Base-by-base conservation (phyloP, 2,797 vertebrate species). In the Leucoraja ocellata region DNA sequence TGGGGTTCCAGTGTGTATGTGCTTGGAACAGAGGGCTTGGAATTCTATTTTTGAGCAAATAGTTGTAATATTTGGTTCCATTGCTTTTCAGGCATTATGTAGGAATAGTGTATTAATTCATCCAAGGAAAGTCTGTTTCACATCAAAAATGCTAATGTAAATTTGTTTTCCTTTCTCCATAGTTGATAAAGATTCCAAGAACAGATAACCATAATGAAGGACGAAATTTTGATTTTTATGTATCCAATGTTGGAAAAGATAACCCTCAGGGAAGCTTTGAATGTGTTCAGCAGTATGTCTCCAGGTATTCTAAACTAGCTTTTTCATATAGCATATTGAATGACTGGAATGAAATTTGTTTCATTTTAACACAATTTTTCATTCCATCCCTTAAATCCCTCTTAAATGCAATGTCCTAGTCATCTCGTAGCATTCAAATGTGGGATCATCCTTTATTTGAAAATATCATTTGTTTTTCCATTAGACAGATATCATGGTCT, bases 181-280 rank as follows among this genome's bases (percentile, higher is more conserved):
- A 99, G 98, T 95, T 96, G 94, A 96, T 99, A 95, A 98, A 98
- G 96, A 97, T 99, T 96, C 98, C 98, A 94, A 97, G 96, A 95
- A 96, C 94, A 25, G 96, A 97, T 94, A 94, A 95, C 93, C 95
- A 95, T 88, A 95, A 97, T 84, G 95, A 97, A 95, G 96, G 95
- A 92, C 96, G 97, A 94, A 97, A 94, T 94, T 99, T 98, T 95
- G 96, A 98, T 95, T 98, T 99, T 95, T 97, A 97, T 94, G 93
- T 98, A 95, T 98, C 98, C 95, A 97, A 98, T 94, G 96, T 97
- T 95, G 97, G 97, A 95, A 98, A 97, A 95, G 98, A 98, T 96
- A 98, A 98, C 96, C 97, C 98, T 97, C 98, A 98, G 96, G 98
- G 97, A 96, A 98, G 98, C 95, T 98, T 98, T 96, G 98, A 98